phyloP scores from a whole-genome alignment of 2,113 vertebrate genomes.

The Nothoprocta perdicaria region DNA sequence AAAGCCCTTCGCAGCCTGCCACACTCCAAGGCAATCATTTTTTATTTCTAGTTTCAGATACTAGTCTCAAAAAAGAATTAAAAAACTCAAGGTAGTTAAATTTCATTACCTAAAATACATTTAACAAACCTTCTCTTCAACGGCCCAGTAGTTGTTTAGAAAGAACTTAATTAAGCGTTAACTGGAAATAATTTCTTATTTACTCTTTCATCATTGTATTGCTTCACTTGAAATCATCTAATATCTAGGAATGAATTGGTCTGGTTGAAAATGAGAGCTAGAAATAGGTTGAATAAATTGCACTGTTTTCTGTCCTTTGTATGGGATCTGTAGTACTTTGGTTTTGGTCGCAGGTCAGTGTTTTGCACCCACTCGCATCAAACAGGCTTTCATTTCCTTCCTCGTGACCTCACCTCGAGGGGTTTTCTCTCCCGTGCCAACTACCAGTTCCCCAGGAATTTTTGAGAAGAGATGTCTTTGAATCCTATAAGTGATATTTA shows the following conservation, averaged over 20 bases:
- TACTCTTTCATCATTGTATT: neutral
- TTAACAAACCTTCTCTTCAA: neutral
- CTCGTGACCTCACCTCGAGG: neutral
- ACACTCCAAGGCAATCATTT: neutral
- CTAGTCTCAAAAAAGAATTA: neutral
- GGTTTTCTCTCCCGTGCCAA: neutral
- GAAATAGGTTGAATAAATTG: neutral
- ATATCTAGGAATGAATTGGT: neutral
- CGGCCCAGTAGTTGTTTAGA: neutral
- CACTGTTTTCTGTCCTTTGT: neutral
- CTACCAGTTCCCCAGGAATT: neutral
- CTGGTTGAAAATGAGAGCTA: neutral
- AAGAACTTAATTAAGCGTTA: neutral
- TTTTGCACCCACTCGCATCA: neutral
- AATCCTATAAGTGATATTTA: neutral
- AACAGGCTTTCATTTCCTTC: neutral
- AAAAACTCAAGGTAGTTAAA: too few species aligned
- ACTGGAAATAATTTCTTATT: too few species aligned
- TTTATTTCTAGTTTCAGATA: neutral
- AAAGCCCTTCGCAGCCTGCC: neutral
- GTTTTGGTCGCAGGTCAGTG: neutral
- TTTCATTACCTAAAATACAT: neutral
- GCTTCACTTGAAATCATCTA: neutral
- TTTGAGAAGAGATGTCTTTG: neutral
- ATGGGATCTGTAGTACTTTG: too few species aligned